A percentile compares a stretch with the other conserved stretches of the same genome.
Evolutionary conservation across 2,797 vertebrate species (phyloP).

Genomic region (Centropyge bicolor): DNA sequence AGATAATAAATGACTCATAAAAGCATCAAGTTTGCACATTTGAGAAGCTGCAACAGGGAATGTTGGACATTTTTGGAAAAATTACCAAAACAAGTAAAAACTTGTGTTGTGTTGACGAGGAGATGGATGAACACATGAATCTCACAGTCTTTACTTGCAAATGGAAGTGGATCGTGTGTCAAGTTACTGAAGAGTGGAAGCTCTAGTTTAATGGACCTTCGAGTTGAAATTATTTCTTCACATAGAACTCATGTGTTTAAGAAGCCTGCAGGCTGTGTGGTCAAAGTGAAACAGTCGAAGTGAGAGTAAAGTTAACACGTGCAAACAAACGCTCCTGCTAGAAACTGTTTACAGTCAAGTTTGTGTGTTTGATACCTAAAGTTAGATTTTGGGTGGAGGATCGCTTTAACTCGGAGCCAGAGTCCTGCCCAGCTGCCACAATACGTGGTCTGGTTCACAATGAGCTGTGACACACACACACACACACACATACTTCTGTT

Average conservation of each 20-base stretch:
- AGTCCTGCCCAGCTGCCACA: constrained; percentile 49
- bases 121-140: no score
- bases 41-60: background rate
- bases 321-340: background rate
- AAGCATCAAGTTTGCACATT: background rate
- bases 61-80: background rate
- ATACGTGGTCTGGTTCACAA: constrained; percentile 54
- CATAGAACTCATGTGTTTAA: background rate
- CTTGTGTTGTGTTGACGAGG: no score
- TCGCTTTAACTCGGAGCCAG: background rate
- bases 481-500: constrained; percentile 10
- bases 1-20: no score
- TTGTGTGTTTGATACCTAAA: constrained; percentile 12
- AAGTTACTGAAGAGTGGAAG: background rate
- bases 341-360: background rate
- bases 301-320: background rate
- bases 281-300: background rate
- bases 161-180: background rate
- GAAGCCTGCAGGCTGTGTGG: no score
- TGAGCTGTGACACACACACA: constrained; percentile 28
- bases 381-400: constrained; percentile 11
- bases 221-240: background rate
- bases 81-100: no score
- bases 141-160: background rate
- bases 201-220: no score